Evolutionary conservation across 2,888 invertebrate genomes (phyloP).

Genomic region (Drosophila formosana): DNA sequence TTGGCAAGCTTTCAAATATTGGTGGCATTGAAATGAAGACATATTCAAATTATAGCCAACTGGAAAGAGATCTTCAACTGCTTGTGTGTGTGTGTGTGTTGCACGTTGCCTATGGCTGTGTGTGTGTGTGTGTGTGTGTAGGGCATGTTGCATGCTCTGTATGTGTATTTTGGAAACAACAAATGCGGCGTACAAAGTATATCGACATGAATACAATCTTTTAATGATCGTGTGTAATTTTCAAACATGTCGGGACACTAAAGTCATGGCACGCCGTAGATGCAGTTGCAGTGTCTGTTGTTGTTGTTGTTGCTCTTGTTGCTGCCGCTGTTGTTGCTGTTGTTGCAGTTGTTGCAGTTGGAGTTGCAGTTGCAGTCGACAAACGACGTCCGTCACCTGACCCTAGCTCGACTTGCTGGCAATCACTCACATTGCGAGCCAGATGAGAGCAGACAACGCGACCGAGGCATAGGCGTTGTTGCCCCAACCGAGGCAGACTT

Average conservation of each 20-base stretch:
- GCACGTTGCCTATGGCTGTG: background rate
- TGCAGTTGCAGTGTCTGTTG: conserved; percentile 28
- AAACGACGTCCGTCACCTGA: conserved; percentile 72
- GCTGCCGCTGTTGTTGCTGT: conserved; percentile 27
- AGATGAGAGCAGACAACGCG: conserved; percentile 28
- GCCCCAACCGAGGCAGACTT: conserved; percentile 43
- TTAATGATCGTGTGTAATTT: conserved; percentile 84
- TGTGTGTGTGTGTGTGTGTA: background rate
- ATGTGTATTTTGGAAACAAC: conserved; percentile 20
- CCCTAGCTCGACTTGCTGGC: conserved; percentile 68
- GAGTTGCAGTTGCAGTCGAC: conserved; percentile 29
- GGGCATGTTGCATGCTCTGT: conserved; percentile 1
- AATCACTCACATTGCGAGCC: conserved; percentile 71
- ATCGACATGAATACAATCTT: conserved; percentile 81
- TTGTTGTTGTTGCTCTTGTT: background rate
- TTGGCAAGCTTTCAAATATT: background rate
- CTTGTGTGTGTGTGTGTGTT: background rate
- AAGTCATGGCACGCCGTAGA: conserved; percentile 53
- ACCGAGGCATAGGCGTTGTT: conserved; percentile 54
- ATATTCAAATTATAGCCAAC: background rate
- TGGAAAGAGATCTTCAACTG: background rate
- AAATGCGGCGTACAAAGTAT: conserved; percentile 65
- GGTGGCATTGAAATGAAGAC: background rate
- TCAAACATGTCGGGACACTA: conserved; percentile 67
- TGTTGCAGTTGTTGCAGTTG: conserved; percentile 18